phyloP scores from a whole-genome alignment of 2,888 invertebrate genomes.

The Acrobasis consociella region DNA sequence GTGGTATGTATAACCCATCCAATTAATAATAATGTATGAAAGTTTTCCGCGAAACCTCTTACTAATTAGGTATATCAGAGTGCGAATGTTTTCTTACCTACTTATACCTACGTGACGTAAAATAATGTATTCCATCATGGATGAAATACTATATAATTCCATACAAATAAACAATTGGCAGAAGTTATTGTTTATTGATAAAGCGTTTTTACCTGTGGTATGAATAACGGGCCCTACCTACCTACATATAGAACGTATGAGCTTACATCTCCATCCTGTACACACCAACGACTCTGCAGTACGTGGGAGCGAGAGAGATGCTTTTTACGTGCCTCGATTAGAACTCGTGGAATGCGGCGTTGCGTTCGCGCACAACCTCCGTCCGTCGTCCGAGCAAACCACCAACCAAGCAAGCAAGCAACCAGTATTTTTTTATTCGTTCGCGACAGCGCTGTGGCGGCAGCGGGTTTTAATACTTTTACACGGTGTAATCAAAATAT shows the following conservation, averaged over 20 bases:
- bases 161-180: neutral
- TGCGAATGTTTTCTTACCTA: too few species aligned
- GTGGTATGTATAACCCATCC: too few species aligned
- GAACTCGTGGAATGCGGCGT: slow-evolving; percentile 76
- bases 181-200: slow-evolving; percentile 47
- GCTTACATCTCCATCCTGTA: slow-evolving; percentile 42
- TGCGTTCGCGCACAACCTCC: slow-evolving; percentile 71
- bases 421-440: slow-evolving; percentile 72
- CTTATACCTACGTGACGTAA: too few species aligned
- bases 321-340: slow-evolving; percentile 59
- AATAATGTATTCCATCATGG: too few species aligned
- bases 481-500: slow-evolving; percentile 67
- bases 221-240: slow-evolving; percentile 76
- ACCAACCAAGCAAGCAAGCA: slow-evolving; percentile 52
- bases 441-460: slow-evolving; percentile 57
- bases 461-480: slow-evolving; percentile 47
- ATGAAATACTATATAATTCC: too few species aligned
- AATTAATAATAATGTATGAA: too few species aligned
- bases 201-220: slow-evolving; percentile 63
- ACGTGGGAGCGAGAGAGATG: slow-evolving; percentile 55
- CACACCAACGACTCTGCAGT: slow-evolving; percentile 28
- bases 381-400: slow-evolving; percentile 36
- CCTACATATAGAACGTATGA: slow-evolving; percentile 51
- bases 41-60: too few species aligned
- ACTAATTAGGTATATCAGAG: too few species aligned